These are phyloP conservation scores for Boleophthalmus pectinirostris DNA, from an alignment of 2,113 vertebrate species.

Conservation along the genomic window DNA sequence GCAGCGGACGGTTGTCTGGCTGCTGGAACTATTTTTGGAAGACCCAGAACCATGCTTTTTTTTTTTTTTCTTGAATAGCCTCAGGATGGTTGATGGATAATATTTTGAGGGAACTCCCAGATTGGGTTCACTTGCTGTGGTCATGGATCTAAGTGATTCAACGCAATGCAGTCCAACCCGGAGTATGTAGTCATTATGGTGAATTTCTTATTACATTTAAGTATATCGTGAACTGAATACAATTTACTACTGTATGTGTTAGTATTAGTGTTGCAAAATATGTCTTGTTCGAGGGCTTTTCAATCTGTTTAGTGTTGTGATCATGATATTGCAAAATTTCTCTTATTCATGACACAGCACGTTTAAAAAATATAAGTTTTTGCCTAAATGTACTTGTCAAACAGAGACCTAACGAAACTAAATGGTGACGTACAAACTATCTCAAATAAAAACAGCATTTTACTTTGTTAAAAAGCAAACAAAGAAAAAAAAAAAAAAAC, in stretches of 20 bases:
- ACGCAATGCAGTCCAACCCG: conserved; percentile 17
- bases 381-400: background rate
- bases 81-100: conserved; percentile 12
- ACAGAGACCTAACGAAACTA: no score
- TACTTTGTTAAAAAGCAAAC: no score
- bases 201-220: background rate
- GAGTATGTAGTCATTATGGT: conserved; percentile 6
- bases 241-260: background rate
- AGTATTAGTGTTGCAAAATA: no score
- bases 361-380: no score
- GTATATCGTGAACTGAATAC: background rate
- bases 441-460: no score
- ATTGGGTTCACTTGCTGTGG: conserved; percentile 16
- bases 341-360: no score
- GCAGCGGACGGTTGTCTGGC: conserved; percentile 1
- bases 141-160: conserved; percentile 25
- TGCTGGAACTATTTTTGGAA: conserved; percentile 27
- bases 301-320: no score
- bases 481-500: no score
- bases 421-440: no score
- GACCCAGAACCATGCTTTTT: conserved; percentile 4
- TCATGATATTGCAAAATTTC: no score
- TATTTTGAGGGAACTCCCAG: conserved; percentile 5
- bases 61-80: conserved; percentile 23
- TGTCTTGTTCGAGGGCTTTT: no score